Evolutionary conservation across 2,888 invertebrate genomes (phyloP), one percentile per base, ranked within the genome.

Genomic region (Drosophila maculinotata): DNA sequence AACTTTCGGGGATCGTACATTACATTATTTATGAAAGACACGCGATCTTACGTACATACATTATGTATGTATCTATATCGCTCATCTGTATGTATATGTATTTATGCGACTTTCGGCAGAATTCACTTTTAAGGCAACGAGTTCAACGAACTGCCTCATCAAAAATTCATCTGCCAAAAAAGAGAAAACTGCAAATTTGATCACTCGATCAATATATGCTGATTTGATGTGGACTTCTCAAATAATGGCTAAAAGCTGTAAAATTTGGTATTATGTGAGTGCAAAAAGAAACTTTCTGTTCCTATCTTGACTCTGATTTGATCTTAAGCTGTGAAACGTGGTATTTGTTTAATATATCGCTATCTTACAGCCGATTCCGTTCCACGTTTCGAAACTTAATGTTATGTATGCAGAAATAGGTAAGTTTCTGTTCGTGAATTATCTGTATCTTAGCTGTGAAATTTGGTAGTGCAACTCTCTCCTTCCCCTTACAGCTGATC

Each of bases 11-110:
- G 26, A 51, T 53, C 45, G 23, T 62, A 64, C 38, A 73, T 45
- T 65, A 59, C 56, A 76, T 69, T 72, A 79, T 69, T 72, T 72
- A 79, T 83, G 44, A 73, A 72, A 49, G 23, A 59, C 78, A 79
- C 62, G 84, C 84, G 69, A 77, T 77, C 14, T 60, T 44, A 39
- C 39, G 33, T 47, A 53, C 35, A 62, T 35, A 70, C 14, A 62
- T 53, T 23, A 17, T 53, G 23, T 38, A 58, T 33, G 42, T 64
- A 41, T 56, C 17, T 54, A 56, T 52, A 42, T 66, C 38, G 31
- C 28, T 39, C 28, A 48, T 69, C 25, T 35, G 12, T 31, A 36
- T 35, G 30, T 28, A 47, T 39, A 26, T 31, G 17, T 1, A 17
- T 15, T 14, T 38, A 12, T 14, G 42, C 26, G 31, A 57, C 47